Evolutionary conservation across 2,113 vertebrate species (phyloP), one percentile per base, ranked within the genome.

Genomic region (Ictalurus punctatus): DNA sequence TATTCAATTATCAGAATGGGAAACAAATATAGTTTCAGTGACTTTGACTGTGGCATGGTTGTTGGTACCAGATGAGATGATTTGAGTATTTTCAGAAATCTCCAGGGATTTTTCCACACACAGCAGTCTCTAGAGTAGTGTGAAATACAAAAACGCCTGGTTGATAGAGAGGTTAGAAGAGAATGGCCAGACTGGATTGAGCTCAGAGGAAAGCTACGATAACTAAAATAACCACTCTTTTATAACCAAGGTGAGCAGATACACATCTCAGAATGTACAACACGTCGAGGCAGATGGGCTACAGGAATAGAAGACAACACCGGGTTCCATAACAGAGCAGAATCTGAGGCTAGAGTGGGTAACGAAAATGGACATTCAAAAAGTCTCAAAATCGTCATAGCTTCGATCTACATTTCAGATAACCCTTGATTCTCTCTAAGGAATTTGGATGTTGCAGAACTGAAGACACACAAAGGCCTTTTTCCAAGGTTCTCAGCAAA

Each of bases 401-500:
- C 30, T 56, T 58, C 30, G 14, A 34, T 85, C 48, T 56, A 37
- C 12, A 40, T 27, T 63, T 37, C 30, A 4, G 8, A 23, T 76
- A 9, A 73, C 3, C 73, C 16, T 8, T 12, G 25, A 7, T n/a
- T 59, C 63, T 71, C 34, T 83, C 34, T 58, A 44, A 34, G 80
- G 65, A 83, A 61, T 83, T 74, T 74, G 40, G 52, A 73, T 44
- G 14, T 52, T 74, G 34, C 37, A 63, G 48, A 82, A 69, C 14
- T 83, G 52, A 17, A 83, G 56, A 78, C 82, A 74, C 40, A 79
- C 9, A 76, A 17, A 83, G 76, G 84, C 78, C 91, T 92, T 92
- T 89, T 89, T 90, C 76, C 94, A 94, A 94, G 94, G 95, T 86
- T 93, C 90, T 86, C 91, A 87, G 90, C 78, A 89, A 90, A 92